Evolutionary conservation across 1,140 invertebrate genomes (phyloP), one percentile per base, ranked within the genome.

Genomic region (Apis florea): DNA sequence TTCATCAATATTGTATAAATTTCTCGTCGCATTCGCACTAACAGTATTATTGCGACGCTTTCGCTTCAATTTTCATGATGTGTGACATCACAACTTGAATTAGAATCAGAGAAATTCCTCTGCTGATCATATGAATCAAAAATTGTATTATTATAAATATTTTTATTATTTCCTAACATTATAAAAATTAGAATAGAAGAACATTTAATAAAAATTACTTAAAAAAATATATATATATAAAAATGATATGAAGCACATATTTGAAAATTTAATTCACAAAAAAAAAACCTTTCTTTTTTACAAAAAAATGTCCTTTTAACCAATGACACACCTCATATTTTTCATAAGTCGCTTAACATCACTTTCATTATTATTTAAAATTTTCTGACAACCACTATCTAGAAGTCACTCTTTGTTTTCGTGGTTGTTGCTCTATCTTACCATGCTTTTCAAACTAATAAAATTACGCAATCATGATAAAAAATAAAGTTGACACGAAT

Each of bases 401-500:
- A 0, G 3, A 54, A 76, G 2, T 54, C 13, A 49, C 19, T 40
- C 40, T 54, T 40, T 47, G 6, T 17, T 9, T 2, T 11, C 24
- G 17, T n/a, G 54, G 31, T 19, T n/a, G 19, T 58, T 26, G 21
- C 17, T 24, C 10, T 10, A 40, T 12, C 11, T 17, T n/a, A 26
- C 8, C 47, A 0, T 6, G 53, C 8, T 3, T 31, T 31, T 31
- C 9, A 53, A 53, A 5, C 2, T 81, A 68, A 81, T 59, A 15
- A 75, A 68, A 73, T 80, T 80, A 64, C 59, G 40, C 24, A 49
- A 1, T 31, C 26, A 5, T 31, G 58, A 63, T 72, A 79, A 15
- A 66, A 59, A 79, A 40, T 64, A 73, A 73, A 73, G 70, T 80
- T 66, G 68, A 67, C 74, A 21, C 10, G n/a, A 54, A 54, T 31